Conservation (phyloP, 2,888 invertebrate species). For the Charanyca ferruginea region DNA sequence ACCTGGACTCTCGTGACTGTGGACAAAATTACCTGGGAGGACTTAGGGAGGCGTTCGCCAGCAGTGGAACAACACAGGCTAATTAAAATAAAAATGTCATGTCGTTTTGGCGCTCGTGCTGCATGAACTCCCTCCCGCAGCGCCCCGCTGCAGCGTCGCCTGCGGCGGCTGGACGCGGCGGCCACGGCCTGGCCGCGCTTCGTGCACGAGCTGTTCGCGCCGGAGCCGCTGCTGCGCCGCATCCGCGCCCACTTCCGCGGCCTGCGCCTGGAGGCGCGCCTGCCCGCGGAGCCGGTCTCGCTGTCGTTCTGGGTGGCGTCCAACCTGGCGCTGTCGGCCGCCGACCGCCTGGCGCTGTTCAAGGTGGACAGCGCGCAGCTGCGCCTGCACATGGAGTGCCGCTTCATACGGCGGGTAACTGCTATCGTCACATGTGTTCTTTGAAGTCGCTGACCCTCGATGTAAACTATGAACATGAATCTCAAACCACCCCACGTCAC, state of each 20-base stretch:
- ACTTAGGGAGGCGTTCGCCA: no score
- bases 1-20: no score
- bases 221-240: conserved; percentile 74
- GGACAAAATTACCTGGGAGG: no score
- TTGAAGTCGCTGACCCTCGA: no score
- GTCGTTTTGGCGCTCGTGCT: no score
- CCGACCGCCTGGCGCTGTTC: conserved; percentile 83
- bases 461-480: no score
- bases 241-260: conserved; percentile 75
- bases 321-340: conserved; percentile 81
- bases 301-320: conserved; percentile 89
- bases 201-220: conserved; percentile 84
- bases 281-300: conserved; percentile 82
- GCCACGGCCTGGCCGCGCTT: conserved; percentile 86
- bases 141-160: conserved; percentile 39
- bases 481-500: no score
- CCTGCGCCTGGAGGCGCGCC: conserved; percentile 45
- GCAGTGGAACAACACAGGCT: no score
- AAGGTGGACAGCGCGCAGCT: conserved; percentile 81
- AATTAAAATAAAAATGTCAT: no score
- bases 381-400: conserved; percentile 83
- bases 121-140: no score
- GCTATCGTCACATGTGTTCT: no score
- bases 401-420: conserved; percentile 73
- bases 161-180: conserved; percentile 80